Conservation (phyloP, 2,113 vertebrate species). For the Haliaeetus leucogaster region DNA sequence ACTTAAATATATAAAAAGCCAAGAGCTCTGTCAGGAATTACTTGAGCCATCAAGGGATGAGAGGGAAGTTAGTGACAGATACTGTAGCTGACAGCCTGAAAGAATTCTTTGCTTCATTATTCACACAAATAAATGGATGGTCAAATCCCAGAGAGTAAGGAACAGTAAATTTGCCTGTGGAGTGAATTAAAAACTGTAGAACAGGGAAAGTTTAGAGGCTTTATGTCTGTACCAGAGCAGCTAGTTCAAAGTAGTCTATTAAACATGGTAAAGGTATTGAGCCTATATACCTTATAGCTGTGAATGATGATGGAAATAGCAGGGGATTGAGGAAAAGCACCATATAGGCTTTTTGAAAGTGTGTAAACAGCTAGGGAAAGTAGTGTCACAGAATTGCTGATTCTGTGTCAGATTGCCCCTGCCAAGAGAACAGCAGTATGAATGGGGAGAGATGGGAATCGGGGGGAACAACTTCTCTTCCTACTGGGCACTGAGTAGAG, state of each 20-base stretch:
- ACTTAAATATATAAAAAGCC: background rate
- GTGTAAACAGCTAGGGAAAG: background rate
- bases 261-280: background rate
- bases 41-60: background rate
- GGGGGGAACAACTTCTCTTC: background rate
- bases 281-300: background rate
- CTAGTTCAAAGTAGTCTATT: background rate
- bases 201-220: background rate
- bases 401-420: background rate
- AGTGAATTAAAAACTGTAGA: background rate
- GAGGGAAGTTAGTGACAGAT: background rate
- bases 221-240: background rate
- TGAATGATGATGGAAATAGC: background rate
- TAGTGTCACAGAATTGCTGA: background rate
- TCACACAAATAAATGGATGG: background rate
- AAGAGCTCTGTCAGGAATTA: background rate
- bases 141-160: background rate
- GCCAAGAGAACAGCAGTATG: background rate
- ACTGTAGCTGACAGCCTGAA: background rate
- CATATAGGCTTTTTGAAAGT: background rate
- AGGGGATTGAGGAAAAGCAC: background rate
- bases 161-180: background rate
- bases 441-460: background rate
- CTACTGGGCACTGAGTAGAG: background rate
- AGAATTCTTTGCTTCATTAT: background rate